Base-by-base conservation (phyloP, 2,113 vertebrate genomes). In the Urocitellus parryii region DNA sequence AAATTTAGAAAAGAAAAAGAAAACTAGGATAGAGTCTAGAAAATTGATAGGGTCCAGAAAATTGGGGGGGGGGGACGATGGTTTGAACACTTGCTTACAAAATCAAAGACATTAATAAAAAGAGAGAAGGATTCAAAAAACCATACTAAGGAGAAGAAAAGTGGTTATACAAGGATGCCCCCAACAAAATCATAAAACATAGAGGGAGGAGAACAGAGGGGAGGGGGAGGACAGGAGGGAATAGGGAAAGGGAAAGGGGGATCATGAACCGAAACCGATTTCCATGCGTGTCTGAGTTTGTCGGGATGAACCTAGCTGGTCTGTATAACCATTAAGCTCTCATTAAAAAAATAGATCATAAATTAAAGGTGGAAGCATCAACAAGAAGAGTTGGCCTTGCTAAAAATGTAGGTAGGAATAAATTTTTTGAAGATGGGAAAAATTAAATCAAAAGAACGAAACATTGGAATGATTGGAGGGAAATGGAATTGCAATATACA, bases 101-200 rank as follows among this genome's bases (percentile, higher is more conserved):
- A 94, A 91, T 73, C 58, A 81, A 88, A 90, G 32, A 85, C 77
- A 83, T 63, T 4, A 63, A 42, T 70, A 42, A 95, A 67, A 24
- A 73, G 8, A 58, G 39, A 65, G 3, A 24, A 42, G 61, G 53
- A 13, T 73, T 63, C 34, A 24, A 91, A 32, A 86, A 86, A 37
- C 48, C 8, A 12, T 3, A 45, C 79, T 56, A 81, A 89, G 70
- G 20, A 83, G 39, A 70, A 56, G 37, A 48, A 80, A 88, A 84
- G 45, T 53, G n/a, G 58, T 34, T 34, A 34, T 25, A 70, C 34
- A 58, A 63, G 25, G 34, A 70, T 12, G 39, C 29, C 24, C 29
- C 24, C 17, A 70, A 67, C 45, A 51, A 13, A 51, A 65, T 74
- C 11, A 17, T 63, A 0, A 24, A 80, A n/a, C 13, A 32, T 61